Conservation (phyloP, 2,797 vertebrate species). For the Lepidocolaptes lacrymiger region DNA sequence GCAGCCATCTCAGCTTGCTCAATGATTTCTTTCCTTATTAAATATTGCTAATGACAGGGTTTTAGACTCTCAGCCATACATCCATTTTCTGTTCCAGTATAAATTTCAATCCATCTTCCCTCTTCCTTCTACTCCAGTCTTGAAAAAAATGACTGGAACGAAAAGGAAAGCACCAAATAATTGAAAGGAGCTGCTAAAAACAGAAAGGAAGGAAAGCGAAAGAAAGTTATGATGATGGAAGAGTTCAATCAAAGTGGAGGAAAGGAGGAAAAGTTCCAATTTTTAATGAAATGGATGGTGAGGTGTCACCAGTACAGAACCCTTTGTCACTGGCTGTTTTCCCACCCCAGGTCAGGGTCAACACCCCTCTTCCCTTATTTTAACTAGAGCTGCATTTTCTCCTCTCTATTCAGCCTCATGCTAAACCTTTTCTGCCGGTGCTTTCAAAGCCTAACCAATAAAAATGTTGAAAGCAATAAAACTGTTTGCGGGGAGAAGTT, state of each 20-base stretch:
- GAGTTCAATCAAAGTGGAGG: neutral
- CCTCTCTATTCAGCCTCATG: neutral
- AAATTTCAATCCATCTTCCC: conserved; percentile 7
- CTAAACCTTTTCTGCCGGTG: neutral
- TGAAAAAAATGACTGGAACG: neutral
- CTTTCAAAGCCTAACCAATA: neutral
- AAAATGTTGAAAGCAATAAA: neutral
- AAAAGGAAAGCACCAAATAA: conserved; percentile 24
- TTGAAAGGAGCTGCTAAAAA: conserved; percentile 12
- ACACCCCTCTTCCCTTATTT: neutral
- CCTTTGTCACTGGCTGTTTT: neutral
- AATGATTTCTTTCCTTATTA: conserved; percentile 20
- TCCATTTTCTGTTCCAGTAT: neutral
- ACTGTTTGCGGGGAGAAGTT: neutral
- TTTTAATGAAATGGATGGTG: neutral
- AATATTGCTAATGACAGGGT: conserved; percentile 15
- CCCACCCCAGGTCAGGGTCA: neutral
- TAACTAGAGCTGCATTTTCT: neutral
- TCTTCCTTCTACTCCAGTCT: neutral
- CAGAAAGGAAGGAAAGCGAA: neutral
- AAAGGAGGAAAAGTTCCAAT: neutral
- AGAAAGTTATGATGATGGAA: neutral
- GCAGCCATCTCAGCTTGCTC: neutral
- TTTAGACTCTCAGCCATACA: neutral
- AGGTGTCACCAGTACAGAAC: neutral